Conservation (phyloP, 1,140 invertebrate genomes). For the Samia ricini region DNA sequence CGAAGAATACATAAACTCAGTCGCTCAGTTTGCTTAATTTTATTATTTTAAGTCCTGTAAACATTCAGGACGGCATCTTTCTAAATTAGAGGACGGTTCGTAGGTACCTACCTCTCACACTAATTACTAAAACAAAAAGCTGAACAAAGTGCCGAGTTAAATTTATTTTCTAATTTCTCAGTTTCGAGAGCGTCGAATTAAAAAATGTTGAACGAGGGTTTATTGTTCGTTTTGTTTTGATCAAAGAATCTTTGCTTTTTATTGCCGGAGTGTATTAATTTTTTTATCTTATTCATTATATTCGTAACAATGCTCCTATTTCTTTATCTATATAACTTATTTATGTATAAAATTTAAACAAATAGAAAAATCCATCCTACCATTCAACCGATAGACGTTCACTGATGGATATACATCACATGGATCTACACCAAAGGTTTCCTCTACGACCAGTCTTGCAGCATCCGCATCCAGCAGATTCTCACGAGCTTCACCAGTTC, state of each 20-base stretch:
- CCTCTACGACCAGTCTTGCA: no score
- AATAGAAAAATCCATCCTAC: no score
- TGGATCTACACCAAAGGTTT: no score
- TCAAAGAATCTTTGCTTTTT: slow-evolving; percentile 17
- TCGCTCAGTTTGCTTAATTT: slow-evolving; percentile 40
- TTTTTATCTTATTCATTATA: background rate
- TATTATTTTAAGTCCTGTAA: slow-evolving; percentile 67
- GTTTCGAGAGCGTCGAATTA: slow-evolving; percentile 44
- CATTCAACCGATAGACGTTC: no score
- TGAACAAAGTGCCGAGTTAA: slow-evolving; percentile 43
- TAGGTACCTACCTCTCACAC: slow-evolving; percentile 34
- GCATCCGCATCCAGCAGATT: no score
- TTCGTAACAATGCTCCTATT: no score
- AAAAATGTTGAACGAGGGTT: slow-evolving; percentile 51
- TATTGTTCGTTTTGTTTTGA: slow-evolving; percentile 50
- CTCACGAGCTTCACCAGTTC: no score
- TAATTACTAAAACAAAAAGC: slow-evolving; percentile 72
- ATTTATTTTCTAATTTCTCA: slow-evolving; percentile 71
- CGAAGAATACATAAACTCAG: slow-evolving; percentile 11
- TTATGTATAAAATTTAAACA: no score
- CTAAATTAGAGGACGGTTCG: background rate
- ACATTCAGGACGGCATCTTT: slow-evolving; percentile 29
- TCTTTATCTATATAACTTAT: no score
- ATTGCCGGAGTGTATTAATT: background rate
- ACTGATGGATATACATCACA: no score